A percentile compares a stretch with the other conserved stretches of the same genome.
Conservation (phyloP, 2,113 vertebrate genomes). For the Anseranas semipalmata region DNA sequence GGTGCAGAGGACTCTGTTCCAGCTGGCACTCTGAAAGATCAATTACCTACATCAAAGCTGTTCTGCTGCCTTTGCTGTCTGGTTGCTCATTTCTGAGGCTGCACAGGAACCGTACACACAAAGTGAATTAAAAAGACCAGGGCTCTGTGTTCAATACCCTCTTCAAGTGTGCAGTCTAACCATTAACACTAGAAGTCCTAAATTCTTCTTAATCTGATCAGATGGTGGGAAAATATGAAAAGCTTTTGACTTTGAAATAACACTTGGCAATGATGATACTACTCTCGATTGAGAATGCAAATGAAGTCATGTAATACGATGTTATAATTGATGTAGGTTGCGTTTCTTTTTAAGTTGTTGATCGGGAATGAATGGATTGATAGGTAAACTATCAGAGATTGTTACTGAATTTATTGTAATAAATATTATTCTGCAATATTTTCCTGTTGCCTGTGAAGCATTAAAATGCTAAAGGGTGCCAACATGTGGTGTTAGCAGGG, state of each 20-base stretch:
- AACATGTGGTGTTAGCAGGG: neutral
- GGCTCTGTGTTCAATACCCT: neutral
- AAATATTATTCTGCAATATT: neutral
- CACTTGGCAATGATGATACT: neutral
- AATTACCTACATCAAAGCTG: slow-evolving; percentile 31
- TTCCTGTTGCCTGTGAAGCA: neutral
- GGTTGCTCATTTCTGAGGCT: neutral
- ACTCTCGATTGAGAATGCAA: neutral
- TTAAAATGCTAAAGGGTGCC: neutral
- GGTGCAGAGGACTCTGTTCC: slow-evolving; percentile 14
- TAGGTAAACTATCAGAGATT: neutral
- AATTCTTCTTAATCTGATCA: neutral
- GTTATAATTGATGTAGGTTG: neutral
- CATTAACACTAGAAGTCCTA: neutral
- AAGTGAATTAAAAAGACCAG: neutral
- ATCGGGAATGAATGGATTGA: neutral
- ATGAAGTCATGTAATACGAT: neutral
- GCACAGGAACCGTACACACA: neutral
- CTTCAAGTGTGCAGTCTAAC: neutral
- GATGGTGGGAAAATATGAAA: neutral
- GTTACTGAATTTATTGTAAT: neutral
- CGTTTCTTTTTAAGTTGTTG: neutral
- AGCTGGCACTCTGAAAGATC: slow-evolving; percentile 42
- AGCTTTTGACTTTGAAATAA: neutral
- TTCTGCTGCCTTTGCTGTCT: slow-evolving; percentile 28